Percentiles rank a stretch among this genome's conserved stretches.
Conservation (phyloP, 2,113 vertebrate species). For the Sula dactylatra region DNA sequence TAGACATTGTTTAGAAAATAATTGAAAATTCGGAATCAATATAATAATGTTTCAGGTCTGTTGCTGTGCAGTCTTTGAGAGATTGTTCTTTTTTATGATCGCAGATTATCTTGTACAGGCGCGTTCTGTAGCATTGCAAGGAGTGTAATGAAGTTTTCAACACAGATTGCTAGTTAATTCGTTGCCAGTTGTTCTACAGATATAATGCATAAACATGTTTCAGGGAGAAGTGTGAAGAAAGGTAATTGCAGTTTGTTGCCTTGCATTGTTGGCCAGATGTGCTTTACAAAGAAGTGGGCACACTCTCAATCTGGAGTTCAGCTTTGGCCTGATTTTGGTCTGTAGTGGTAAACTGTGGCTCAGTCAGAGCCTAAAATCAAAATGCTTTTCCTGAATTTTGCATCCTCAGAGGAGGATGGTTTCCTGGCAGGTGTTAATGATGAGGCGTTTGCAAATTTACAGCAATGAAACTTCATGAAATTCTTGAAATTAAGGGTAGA, state of each 20-base stretch:
- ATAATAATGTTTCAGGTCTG: not conserved
- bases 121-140: rapidly evolving
- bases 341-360: not conserved
- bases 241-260: not conserved
- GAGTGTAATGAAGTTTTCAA: not conserved
- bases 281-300: not conserved
- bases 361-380: not conserved
- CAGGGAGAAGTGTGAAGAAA: not conserved
- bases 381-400: not conserved
- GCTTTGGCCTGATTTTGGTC: not conserved
- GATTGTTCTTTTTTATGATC: not conserved
- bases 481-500: not conserved
- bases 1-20: not conserved
- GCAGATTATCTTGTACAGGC: not conserved
- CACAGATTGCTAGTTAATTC: not conserved
- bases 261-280: not conserved
- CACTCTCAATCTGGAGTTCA: not conserved
- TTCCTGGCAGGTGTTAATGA: not conserved
- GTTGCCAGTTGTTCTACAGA: not conserved
- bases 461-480: not conserved
- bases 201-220: not conserved
- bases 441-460: not conserved
- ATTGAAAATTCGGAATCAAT: not conserved
- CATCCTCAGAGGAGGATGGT: not conserved
- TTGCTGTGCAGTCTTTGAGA: not conserved